phyloP scores from a whole-genome alignment of 2,888 invertebrate species.

The Machimus rusticus region DNA sequence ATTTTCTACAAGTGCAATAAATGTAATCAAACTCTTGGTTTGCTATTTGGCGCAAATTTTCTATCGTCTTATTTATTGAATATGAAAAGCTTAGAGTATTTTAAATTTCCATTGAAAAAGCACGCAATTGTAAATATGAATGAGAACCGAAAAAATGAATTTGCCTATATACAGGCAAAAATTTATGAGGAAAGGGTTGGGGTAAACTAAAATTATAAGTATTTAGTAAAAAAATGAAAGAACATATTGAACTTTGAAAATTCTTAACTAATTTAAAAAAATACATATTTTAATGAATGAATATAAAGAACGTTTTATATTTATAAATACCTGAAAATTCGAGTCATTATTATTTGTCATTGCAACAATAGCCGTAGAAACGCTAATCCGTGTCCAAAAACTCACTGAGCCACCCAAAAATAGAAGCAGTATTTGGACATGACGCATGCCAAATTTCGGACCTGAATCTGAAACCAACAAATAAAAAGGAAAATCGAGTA shows the following conservation, averaged over 20 bases:
- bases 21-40: too few species aligned
- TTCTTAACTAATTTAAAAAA: too few species aligned
- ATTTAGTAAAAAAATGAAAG: too few species aligned
- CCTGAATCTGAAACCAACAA: conserved; percentile 63
- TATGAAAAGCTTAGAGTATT: too few species aligned
- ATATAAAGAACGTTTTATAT: not conserved
- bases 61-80: too few species aligned
- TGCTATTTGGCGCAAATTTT: too few species aligned
- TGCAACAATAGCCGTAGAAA: conserved; percentile 77
- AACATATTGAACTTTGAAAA: too few species aligned
- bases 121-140: not conserved
- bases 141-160: not conserved
- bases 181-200: too few species aligned
- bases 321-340: not conserved
- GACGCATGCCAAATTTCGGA: conserved; percentile 67
- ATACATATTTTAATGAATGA: not conserved
- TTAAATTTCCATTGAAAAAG: not conserved
- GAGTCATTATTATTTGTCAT: conserved; percentile 67
- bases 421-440: conserved; percentile 69
- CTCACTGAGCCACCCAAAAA: conserved; percentile 69
- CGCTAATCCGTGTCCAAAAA: conserved; percentile 71
- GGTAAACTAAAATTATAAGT: too few species aligned
- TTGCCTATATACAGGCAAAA: not conserved
- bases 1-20: too few species aligned
- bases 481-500: not conserved